phyloP scores from a whole-genome alignment of 2,113 vertebrate species.

The Callithrix jacchus region DNA sequence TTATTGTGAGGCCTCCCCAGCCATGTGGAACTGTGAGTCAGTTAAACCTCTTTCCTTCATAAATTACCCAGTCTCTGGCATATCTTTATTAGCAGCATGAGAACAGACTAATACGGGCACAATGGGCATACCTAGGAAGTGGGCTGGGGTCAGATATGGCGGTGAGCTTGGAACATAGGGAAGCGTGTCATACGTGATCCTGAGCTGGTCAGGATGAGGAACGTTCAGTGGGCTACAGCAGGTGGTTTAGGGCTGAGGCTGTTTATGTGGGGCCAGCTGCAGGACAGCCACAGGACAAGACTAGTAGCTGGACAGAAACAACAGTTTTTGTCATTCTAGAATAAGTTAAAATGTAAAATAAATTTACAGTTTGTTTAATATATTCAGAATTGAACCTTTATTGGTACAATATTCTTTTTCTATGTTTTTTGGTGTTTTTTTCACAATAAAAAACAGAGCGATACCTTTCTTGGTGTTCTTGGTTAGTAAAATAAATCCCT shows the following conservation, averaged over 20 bases:
- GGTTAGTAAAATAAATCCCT: neutral
- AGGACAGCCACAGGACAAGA: neutral
- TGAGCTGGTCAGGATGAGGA: neutral
- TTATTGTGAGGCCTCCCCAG: no score
- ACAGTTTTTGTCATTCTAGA: neutral
- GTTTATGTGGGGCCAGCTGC: neutral
- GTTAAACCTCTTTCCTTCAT: no score
- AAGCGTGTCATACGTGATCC: neutral
- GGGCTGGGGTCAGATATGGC: neutral
- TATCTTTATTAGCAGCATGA: no score
- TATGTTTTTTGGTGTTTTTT: neutral
- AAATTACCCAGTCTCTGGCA: no score
- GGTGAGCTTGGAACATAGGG: neutral
- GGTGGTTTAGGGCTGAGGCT: neutral
- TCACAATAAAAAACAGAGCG: neutral
- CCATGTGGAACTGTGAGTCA: no score
- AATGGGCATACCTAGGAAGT: neutral
- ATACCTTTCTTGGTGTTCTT: neutral
- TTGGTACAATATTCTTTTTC: neutral
- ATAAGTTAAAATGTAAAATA: neutral
- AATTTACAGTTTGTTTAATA: neutral
- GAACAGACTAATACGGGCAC: no score
- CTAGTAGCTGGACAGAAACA: neutral
- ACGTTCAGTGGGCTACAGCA: neutral
- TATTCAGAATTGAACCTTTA: neutral